A percentile compares a stretch with the other conserved stretches of the same genome.
phyloP scores from a whole-genome alignment of 2,888 invertebrate species.

The Leistus spinibarbis region DNA sequence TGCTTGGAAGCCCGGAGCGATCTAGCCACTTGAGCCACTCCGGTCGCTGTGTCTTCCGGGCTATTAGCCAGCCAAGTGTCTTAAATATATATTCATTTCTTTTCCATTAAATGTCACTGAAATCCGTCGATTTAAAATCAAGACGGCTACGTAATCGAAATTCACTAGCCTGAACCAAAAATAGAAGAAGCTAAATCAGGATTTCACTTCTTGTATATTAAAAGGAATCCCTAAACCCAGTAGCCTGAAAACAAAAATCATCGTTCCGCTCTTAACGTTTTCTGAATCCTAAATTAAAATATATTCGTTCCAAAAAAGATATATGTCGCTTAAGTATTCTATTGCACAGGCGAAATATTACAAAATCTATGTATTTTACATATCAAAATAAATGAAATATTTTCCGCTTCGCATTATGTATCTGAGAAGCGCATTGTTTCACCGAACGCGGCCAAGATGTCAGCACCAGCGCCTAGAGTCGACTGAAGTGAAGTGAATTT shows the following conservation, averaged over 20 bases:
- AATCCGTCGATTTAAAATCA: not conserved
- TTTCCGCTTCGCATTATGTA: no score
- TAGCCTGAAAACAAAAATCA: no score
- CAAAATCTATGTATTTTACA: no score
- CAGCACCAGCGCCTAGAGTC: not conserved
- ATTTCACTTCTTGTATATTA: no score
- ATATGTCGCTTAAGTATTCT: no score
- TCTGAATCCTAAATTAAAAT: no score
- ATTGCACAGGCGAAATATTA: no score
- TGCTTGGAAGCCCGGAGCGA: not conserved
- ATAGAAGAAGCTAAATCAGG: not conserved
- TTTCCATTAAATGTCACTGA: conserved; percentile 24
- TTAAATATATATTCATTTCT: conserved; percentile 36
- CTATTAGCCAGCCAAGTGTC: conserved; percentile 31
- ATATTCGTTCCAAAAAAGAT: no score
- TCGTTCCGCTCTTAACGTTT: no score
- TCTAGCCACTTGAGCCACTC: not conserved
- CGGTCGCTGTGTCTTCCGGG: conserved; percentile 10
- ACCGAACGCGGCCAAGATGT: not conserved
- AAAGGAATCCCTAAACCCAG: no score
- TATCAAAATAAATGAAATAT: no score
- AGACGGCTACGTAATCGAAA: not conserved
- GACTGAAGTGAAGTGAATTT: not conserved
- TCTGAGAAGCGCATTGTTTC: no score
- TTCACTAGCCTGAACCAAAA: not conserved